These are phyloP conservation scores for Chitala chitala DNA, from an alignment of 2,113 vertebrate species.

Conservation along the genomic window DNA sequence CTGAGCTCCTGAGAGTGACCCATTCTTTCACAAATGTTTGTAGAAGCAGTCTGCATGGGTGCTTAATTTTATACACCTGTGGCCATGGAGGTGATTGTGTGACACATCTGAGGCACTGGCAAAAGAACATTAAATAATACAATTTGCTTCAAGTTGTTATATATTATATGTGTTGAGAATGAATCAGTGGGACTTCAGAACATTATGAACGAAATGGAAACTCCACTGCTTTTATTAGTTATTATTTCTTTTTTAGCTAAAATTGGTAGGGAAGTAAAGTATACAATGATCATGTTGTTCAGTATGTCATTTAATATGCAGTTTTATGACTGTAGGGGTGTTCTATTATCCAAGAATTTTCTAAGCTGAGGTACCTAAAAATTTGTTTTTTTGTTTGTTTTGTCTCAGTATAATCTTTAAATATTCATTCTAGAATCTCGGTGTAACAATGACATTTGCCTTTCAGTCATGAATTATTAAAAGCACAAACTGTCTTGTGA, in stretches of 20 bases:
- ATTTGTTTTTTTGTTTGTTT: not conserved
- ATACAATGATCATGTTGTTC: too few relatives aligned
- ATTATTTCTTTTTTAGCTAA: too few relatives aligned
- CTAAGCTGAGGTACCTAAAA: not conserved
- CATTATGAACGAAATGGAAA: not conserved
- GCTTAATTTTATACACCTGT: too few relatives aligned
- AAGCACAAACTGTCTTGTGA: constrained; percentile 19
- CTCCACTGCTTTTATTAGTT: not conserved
- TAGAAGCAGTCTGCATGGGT: too few relatives aligned
- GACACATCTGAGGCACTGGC: too few relatives aligned
- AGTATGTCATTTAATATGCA: not conserved
- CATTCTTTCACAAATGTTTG: too few relatives aligned
- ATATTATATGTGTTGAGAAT: too few relatives aligned
- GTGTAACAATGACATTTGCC: constrained; percentile 19
- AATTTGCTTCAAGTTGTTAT: too few relatives aligned
- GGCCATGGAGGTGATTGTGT: too few relatives aligned
- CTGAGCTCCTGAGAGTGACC: too few relatives aligned
- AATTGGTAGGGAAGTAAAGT: too few relatives aligned
- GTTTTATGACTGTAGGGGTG: not conserved
- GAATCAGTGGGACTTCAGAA: not conserved
- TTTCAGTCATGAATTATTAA: constrained; percentile 18
- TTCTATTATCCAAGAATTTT: not conserved
- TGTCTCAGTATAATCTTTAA: constrained; percentile 6
- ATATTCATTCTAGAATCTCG: constrained; percentile 14
- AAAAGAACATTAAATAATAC: too few relatives aligned